A percentile compares a stretch with the other conserved stretches of the same genome.
These are phyloP conservation scores for Australoheros facetus DNA, from an alignment of 2,797 vertebrate species.

Conservation along the genomic window DNA sequence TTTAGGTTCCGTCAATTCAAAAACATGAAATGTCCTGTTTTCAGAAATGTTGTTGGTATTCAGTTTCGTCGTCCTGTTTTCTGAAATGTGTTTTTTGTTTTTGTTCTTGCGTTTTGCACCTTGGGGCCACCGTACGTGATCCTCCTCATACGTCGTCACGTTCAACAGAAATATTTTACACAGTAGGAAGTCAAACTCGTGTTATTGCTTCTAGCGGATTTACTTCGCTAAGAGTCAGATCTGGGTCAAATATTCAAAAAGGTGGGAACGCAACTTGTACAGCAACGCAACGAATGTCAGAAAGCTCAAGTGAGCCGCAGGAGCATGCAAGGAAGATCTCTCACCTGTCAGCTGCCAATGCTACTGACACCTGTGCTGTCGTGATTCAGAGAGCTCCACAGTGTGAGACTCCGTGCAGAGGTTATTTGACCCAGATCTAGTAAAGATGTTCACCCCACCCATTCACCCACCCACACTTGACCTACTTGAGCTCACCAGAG, in stretches of 20 bases:
- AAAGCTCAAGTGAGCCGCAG: not conserved
- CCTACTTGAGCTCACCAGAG: constrained; percentile 48
- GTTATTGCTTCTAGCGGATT: constrained; percentile 79
- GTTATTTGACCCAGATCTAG: constrained; percentile 29
- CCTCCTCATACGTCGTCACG: constrained; percentile 35
- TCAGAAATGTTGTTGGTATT: not conserved
- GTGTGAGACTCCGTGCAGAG: not conserved
- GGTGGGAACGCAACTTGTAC: constrained; percentile 33
- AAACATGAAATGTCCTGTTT: not conserved
- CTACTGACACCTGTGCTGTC: not conserved
- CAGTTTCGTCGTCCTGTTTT: not conserved
- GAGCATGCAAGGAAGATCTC: not conserved
- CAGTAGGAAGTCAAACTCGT: constrained; percentile 68
- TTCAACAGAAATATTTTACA: constrained; percentile 74
- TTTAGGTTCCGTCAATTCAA: not conserved
- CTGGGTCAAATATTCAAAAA: constrained; percentile 40
- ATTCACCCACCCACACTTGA: constrained; percentile 33
- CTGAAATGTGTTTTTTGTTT: not conserved
- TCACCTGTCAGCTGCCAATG: not conserved
- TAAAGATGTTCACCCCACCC: not conserved
- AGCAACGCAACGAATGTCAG: not conserved
- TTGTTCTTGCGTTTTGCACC: not conserved
- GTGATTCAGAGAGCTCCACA: constrained; percentile 18
- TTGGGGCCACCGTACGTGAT: not conserved
- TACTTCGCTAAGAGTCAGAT: constrained; percentile 44